Base-by-base conservation (phyloP, 2,797 vertebrate species). In the Chelmon rostratus region DNA sequence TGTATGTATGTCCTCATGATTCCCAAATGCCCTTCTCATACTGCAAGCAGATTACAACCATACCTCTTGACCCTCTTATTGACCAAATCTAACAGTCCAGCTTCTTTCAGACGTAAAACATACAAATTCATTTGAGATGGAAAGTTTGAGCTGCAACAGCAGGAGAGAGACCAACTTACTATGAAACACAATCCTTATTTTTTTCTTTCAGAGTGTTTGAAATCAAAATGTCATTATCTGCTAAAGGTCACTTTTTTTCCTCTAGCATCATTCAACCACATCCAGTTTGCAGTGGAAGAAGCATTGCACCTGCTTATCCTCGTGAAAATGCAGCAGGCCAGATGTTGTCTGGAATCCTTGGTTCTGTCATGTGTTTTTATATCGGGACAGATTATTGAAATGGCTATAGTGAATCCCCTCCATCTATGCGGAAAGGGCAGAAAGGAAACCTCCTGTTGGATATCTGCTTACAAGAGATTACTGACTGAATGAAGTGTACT, bases 371-470 rank as follows among this genome's bases (percentile, higher is more conserved):
- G 73, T 78, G 35, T 88, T 81, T 91, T 78, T 79, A 78, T 82
- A 81, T 87, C 74, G 74, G 66, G 42, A 74, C 80, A 91, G 88
- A 90, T 93, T 90, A 92, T 76, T 80, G 71, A 89, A 86, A 84
- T 86, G 76, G 66, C 44, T 80, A 38, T 64, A 71, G 63, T 80
- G 78, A 79, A 78, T 86, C 85, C 73, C 63, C 37, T 74, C 25
- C 67, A 67, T 81, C 76, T 37, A 63, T 59, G 75, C 67, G 46
- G 53, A 49, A 42, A 46, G 23, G 40, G n/a, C 65, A 38, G 52
- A 66, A 78, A 75, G 70, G 72, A 75, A 85, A 86, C 66, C 78
- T 83, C 59, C 38, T 84, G 73, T 56, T 83, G 79, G 56, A 76
- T 85, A 82, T 85, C 83, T 90, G 73, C 77, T 89, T 84, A 82